phyloP scores from a whole-genome alignment of 2,113 vertebrate species.

The Speoplatyrhinus poulsoni region DNA sequence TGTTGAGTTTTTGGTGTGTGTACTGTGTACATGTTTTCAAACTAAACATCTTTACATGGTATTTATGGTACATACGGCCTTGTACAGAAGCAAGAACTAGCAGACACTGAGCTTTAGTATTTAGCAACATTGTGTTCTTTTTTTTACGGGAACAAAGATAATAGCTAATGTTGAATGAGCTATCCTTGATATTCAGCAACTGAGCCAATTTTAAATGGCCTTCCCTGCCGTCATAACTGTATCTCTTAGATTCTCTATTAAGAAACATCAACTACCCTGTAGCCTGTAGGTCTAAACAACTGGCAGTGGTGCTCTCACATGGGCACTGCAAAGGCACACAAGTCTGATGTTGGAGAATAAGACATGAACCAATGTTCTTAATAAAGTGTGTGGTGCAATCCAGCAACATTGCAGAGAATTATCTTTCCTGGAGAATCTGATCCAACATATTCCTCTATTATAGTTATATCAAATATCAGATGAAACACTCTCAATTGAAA shows the following conservation, averaged over 20 bases:
- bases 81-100: constrained; percentile 11
- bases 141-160: constrained; percentile 24
- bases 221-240: too few relatives aligned
- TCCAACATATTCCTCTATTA: constrained; percentile 60
- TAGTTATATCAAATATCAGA: constrained; percentile 65
- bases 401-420: constrained; percentile 45
- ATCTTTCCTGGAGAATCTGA: constrained; percentile 47
- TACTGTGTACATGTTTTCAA: too few relatives aligned
- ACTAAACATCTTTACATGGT: background rate
- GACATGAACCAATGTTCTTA: constrained; percentile 46
- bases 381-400: constrained; percentile 31
- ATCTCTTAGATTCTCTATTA: background rate
- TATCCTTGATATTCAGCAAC: background rate
- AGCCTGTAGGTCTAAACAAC: background rate
- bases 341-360: constrained; percentile 47
- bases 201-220: too few relatives aligned
- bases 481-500: constrained; percentile 65
- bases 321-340: constrained; percentile 78
- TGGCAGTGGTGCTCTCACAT: background rate
- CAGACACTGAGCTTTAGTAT: constrained; percentile 6
- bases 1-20: too few relatives aligned
- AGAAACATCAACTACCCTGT: background rate
- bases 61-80: background rate
- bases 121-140: constrained; percentile 24
- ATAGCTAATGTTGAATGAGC: background rate